phyloP scores from a whole-genome alignment of 2,113 vertebrate genomes.

The Poecilia latipinna region DNA sequence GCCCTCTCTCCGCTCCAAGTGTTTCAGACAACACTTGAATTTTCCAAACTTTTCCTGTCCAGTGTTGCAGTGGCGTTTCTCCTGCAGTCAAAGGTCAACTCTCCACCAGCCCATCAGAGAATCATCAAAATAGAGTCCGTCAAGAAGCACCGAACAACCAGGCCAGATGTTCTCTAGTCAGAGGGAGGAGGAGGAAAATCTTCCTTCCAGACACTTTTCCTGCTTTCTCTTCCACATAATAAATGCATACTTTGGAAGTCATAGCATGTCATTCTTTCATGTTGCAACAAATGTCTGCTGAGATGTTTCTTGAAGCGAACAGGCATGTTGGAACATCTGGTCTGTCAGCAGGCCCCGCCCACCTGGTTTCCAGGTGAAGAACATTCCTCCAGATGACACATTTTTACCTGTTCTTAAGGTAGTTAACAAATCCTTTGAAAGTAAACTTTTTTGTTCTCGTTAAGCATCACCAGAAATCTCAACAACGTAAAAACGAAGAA shows the following conservation, averaged over 20 bases:
- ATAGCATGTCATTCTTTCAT: background rate
- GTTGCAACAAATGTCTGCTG: background rate
- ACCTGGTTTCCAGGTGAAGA: background rate
- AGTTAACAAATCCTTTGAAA: too few relatives aligned
- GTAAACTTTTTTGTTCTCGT: background rate
- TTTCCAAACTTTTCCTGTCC: too few relatives aligned
- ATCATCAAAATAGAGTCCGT: too few relatives aligned
- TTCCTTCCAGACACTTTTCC: background rate
- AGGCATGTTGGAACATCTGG: conserved; percentile 49
- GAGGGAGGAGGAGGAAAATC: too few relatives aligned
- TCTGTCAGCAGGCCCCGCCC: conserved; percentile 18
- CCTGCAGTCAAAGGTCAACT: too few relatives aligned
- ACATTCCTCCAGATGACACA: conserved; percentile 28
- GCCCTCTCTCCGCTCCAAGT: conserved; percentile 15
- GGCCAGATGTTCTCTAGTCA: too few relatives aligned
- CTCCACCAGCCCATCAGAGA: too few relatives aligned
- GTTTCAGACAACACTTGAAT: too few relatives aligned
- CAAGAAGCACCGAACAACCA: too few relatives aligned
- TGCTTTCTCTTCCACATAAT: background rate
- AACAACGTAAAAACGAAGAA: background rate
- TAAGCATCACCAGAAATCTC: background rate
- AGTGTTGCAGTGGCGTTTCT: too few relatives aligned
- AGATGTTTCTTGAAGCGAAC: background rate
- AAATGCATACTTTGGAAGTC: background rate
- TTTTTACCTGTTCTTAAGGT: conserved; percentile 15